These are phyloP conservation scores for Potorous gilbertii DNA, from an alignment of 2,797 vertebrate species.

Conservation along the genomic window DNA sequence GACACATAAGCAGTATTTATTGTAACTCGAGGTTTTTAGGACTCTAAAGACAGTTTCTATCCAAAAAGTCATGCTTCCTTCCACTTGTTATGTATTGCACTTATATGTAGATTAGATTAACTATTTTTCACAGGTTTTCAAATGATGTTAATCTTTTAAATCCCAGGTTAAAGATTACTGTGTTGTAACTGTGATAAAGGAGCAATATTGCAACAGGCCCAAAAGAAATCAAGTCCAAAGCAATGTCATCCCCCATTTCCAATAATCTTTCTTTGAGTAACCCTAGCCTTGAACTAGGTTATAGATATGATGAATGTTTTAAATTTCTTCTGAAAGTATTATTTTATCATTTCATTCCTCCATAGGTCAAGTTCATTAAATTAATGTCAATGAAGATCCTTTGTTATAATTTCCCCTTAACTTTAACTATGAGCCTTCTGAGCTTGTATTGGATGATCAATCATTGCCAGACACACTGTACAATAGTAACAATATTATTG, in stretches of 20 bases:
- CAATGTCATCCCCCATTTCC: not conserved
- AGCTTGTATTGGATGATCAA: not conserved
- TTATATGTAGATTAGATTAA: not conserved
- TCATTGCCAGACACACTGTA: not conserved
- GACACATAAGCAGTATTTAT: not conserved
- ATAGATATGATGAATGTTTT: too few species aligned
- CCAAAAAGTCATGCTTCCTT: not conserved
- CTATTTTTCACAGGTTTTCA: not conserved
- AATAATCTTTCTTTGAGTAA: not conserved
- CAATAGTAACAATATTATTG: not conserved
- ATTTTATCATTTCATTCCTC: not conserved
- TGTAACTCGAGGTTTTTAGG: not conserved
- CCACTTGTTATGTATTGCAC: not conserved
- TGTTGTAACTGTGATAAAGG: not conserved
- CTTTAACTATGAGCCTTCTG: not conserved
- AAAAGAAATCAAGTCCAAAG: not conserved
- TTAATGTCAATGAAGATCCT: not conserved
- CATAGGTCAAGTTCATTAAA: not conserved
- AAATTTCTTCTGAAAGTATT: too few species aligned
- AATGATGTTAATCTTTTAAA: not conserved
- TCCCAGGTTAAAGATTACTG: not conserved
- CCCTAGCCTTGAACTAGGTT: not conserved
- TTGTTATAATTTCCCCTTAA: not conserved
- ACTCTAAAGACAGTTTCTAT: not conserved
- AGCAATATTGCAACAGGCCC: not conserved